Conservation (phyloP, 2,888 invertebrate species). For the Galeruca laticollis region DNA sequence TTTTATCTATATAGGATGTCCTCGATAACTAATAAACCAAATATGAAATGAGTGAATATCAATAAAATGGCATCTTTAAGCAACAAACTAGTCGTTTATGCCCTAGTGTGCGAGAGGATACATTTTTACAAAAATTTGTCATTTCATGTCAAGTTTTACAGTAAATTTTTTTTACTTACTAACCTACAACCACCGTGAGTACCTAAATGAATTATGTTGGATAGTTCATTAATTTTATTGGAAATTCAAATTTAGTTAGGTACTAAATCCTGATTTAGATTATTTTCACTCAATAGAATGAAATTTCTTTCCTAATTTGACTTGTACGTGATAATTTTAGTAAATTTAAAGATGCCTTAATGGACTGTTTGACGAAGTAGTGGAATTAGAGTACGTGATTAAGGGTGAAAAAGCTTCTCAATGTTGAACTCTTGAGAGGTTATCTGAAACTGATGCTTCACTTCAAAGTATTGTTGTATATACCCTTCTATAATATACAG, state of each 20-base stretch:
- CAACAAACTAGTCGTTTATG: neutral
- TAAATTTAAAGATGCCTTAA: neutral
- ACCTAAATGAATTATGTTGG: too few relatives aligned
- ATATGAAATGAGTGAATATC: neutral
- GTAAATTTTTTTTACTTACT: too few relatives aligned
- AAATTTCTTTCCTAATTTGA: neutral
- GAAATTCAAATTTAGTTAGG: too few relatives aligned
- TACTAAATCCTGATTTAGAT: neutral
- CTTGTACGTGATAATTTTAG: neutral
- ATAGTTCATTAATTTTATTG: too few relatives aligned
- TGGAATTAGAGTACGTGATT: slow-evolving; percentile 40
- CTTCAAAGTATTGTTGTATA: slow-evolving; percentile 3
- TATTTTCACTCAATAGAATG: neutral
- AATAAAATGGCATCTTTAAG: too few relatives aligned
- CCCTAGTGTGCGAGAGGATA: neutral
- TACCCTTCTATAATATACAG: neutral
- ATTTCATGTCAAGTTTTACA: too few relatives aligned
- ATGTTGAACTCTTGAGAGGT: slow-evolving; percentile 31
- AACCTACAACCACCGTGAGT: too few relatives aligned
- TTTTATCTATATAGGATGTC: slow-evolving; percentile 7
- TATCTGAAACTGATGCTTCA: slow-evolving; percentile 26
- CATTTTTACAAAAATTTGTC: too few relatives aligned
- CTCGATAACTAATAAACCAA: neutral
- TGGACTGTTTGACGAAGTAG: slow-evolving; percentile 32
- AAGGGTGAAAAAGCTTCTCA: slow-evolving; percentile 31